Percentiles rank a stretch among this genome's conserved stretches.
Conservation (phyloP, 2,113 vertebrate species). For the Enhydra lutris region DNA sequence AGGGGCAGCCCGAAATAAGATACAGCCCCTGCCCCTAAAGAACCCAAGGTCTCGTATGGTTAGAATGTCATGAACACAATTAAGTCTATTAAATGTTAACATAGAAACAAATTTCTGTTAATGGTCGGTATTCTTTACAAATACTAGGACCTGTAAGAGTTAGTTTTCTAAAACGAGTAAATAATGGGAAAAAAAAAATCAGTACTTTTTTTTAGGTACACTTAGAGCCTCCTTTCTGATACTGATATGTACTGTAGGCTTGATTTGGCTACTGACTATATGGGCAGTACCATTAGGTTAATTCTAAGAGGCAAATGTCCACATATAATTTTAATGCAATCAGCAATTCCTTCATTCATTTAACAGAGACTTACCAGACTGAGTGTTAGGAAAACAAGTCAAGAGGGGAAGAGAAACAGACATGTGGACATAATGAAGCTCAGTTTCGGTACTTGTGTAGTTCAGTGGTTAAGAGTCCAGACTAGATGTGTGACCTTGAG, state of each 20-base stretch:
- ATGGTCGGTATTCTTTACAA: background rate
- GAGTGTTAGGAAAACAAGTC: background rate
- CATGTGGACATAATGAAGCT: background rate
- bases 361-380: background rate
- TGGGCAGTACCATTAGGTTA: background rate
- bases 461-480: background rate
- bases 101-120: background rate
- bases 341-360: background rate
- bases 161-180: background rate
- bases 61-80: background rate
- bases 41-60: background rate
- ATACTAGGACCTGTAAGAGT: background rate
- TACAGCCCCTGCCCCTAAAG: background rate
- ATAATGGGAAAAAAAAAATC: background rate
- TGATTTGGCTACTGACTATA: background rate
- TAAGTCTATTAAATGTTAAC: background rate
- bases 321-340: background rate
- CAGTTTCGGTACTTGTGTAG: background rate
- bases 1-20: background rate
- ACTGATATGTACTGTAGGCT: background rate
- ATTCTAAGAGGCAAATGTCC: background rate
- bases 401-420: background rate
- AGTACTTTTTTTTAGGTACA: background rate
- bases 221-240: background rate
- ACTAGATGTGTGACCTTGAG: background rate